These are phyloP conservation scores for Melangyna quadrimaculata DNA, from an alignment of 2,888 invertebrate species.

Conservation along the genomic window DNA sequence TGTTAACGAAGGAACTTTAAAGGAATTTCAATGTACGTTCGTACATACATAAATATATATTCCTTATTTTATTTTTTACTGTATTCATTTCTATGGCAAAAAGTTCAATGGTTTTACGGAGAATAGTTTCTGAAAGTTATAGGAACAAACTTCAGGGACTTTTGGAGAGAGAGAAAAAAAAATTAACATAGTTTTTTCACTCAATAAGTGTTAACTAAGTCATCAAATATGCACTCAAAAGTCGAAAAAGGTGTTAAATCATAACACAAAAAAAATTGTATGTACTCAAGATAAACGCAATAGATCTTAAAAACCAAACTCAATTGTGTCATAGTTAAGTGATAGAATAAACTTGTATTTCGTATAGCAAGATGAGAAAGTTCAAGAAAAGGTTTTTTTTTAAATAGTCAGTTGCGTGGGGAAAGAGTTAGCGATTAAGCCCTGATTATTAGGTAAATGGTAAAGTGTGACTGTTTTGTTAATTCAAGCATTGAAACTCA, in stretches of 20 bases:
- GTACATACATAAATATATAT: too few species aligned
- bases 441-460: too few species aligned
- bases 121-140: constrained; percentile 40
- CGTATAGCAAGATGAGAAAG: neutral
- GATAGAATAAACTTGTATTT: neutral
- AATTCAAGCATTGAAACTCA: too few species aligned
- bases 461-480: too few species aligned
- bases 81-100: neutral
- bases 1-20: constrained; percentile 45
- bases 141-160: neutral
- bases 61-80: neutral
- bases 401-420: neutral
- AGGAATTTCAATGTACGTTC: constrained; percentile 16
- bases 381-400: neutral
- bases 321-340: neutral
- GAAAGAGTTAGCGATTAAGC: too few species aligned
- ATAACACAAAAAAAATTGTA: neutral
- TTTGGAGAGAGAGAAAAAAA: neutral
- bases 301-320: neutral
- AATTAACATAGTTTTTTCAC: neutral
- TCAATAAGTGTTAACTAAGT: neutral
- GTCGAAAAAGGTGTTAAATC: neutral
- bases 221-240: neutral
- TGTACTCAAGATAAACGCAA: neutral
- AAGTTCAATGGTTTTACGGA: constrained; percentile 46